phyloP scores from a whole-genome alignment of 2,888 invertebrate species.

The Hyles lineata region DNA sequence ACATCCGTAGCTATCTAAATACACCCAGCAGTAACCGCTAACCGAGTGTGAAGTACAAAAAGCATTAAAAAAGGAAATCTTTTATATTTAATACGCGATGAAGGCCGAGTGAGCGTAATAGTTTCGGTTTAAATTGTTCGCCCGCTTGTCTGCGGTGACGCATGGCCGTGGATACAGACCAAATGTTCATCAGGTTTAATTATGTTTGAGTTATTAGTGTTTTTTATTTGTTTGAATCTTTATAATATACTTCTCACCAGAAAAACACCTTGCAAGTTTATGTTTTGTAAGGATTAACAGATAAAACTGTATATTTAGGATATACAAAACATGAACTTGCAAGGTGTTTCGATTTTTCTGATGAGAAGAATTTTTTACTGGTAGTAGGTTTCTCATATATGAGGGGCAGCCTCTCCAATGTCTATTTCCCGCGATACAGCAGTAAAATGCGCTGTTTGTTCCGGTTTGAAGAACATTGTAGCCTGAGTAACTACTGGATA shows the following conservation, averaged over 20 bases:
- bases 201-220: not conserved
- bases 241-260: not conserved
- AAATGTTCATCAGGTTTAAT: conserved; percentile 5
- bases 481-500: too few species aligned
- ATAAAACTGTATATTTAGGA: too few species aligned
- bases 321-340: too few species aligned
- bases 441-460: too few species aligned
- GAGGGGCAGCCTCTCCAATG: too few species aligned
- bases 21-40: not conserved
- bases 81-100: conserved; percentile 25
- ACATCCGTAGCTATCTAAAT: conserved; percentile 1
- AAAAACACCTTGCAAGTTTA: too few species aligned
- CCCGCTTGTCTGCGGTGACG: conserved; percentile 13
- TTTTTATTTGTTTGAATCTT: not conserved
- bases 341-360: too few species aligned
- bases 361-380: too few species aligned
- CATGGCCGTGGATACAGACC: conserved; percentile 41
- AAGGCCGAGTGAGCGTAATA: conserved; percentile 48
- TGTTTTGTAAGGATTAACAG: too few species aligned
- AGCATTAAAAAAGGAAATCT: conserved; percentile 3
- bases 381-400: too few species aligned
- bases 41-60: conserved; percentile 11
- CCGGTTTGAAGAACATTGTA: too few species aligned
- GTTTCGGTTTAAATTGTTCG: conserved; percentile 22
- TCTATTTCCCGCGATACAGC: too few species aligned